Conservation (phyloP, 2,113 vertebrate genomes). For the Austrofundulus limnaeus region DNA sequence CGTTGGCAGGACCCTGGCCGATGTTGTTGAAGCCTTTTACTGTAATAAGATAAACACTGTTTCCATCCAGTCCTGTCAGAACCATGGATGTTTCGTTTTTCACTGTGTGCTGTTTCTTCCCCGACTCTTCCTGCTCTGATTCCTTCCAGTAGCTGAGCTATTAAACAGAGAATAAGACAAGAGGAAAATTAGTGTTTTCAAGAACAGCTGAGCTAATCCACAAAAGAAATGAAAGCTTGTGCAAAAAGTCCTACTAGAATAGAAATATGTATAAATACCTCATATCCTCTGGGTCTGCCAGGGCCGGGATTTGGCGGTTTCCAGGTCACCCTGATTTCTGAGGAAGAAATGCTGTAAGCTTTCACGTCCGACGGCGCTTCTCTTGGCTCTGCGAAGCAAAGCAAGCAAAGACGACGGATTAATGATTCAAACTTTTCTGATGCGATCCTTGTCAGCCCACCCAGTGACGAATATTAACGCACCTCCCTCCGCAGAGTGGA, state of each 20-base stretch:
- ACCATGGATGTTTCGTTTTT: slow-evolving; percentile 89
- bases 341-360: slow-evolving; percentile 87
- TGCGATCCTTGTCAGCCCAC: neutral
- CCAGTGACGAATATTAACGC: slow-evolving; percentile 37
- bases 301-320: slow-evolving; percentile 87
- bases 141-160: slow-evolving; percentile 94
- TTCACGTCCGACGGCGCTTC: slow-evolving; percentile 88
- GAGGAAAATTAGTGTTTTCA: neutral
- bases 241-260: neutral
- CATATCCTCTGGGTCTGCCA: slow-evolving; percentile 91
- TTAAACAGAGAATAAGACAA: slow-evolving; percentile 25
- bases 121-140: slow-evolving; percentile 85
- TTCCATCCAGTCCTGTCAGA: slow-evolving; percentile 88
- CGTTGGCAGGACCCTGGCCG: slow-evolving; percentile 89
- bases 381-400: slow-evolving; percentile 86
- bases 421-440: neutral
- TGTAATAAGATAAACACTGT: slow-evolving; percentile 86
- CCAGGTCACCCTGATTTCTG: slow-evolving; percentile 91
- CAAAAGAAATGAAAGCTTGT: neutral
- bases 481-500: slow-evolving; percentile 96
- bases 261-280: slow-evolving; percentile 79
- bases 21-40: slow-evolving; percentile 94
- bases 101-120: slow-evolving; percentile 83
- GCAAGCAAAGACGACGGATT: neutral
- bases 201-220: neutral